These are phyloP conservation scores for Erebia epiphron DNA, from an alignment of 2,888 invertebrate species.

Conservation along the genomic window DNA sequence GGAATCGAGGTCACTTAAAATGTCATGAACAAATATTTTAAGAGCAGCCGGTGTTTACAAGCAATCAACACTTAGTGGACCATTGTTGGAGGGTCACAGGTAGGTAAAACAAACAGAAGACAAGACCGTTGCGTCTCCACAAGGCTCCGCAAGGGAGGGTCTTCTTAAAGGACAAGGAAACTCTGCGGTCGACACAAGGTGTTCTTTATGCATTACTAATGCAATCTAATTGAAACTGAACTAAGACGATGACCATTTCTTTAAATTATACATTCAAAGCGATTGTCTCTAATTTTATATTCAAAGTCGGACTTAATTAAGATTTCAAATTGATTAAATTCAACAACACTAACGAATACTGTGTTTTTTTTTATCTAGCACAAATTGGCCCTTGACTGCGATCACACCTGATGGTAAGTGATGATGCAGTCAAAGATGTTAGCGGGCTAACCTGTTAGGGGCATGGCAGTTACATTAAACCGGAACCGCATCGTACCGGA, in stretches of 20 bases:
- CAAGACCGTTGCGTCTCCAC: constrained; percentile 61
- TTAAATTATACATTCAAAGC: constrained; percentile 60
- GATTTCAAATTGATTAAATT: constrained; percentile 31
- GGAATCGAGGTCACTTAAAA: constrained; percentile 29
- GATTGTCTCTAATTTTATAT: constrained; percentile 54
- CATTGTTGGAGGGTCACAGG: constrained; percentile 74
- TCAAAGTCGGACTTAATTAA: constrained; percentile 42
- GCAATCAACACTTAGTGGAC: constrained; percentile 80
- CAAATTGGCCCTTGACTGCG: too few species aligned
- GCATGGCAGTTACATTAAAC: too few species aligned
- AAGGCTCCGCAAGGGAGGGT: constrained; percentile 59
- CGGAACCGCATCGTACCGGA: too few species aligned
- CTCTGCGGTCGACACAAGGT: constrained; percentile 64
- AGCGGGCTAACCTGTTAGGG: too few species aligned
- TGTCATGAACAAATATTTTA: constrained; percentile 57
- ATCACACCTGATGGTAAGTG: too few species aligned
- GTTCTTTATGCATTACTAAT: constrained; percentile 79
- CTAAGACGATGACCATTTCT: constrained; percentile 63
- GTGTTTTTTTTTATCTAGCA: too few species aligned
- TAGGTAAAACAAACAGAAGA: constrained; percentile 78
- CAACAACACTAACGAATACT: not conserved
- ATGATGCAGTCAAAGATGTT: too few species aligned
- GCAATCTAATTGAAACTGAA: constrained; percentile 74
- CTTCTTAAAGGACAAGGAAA: constrained; percentile 74
- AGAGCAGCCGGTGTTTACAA: constrained; percentile 74